Percentiles rank a stretch among this genome's conserved stretches.
Evolutionary conservation across 2,888 invertebrate genomes (phyloP).

Genomic region (Thereva unica): DNA sequence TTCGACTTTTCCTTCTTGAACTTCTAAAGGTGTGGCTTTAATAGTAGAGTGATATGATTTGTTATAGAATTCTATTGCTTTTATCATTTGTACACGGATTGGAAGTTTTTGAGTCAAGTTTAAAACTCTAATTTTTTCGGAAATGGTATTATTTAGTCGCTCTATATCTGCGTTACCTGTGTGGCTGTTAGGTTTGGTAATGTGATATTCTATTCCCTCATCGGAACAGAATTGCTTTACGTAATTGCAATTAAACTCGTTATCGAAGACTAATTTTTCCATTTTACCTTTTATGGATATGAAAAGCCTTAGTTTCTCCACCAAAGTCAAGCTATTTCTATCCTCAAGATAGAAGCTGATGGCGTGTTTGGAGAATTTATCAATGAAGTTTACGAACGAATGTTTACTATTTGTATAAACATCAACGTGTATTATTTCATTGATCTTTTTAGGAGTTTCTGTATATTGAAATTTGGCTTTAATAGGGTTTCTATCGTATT

Average conservation of each 20-base stretch:
- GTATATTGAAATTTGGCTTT: slow-evolving; percentile 26
- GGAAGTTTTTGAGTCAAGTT: too few relatives aligned
- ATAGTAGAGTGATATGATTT: too few relatives aligned
- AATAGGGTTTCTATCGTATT: slow-evolving; percentile 31
- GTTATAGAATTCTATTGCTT: too few relatives aligned
- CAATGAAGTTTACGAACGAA: slow-evolving; percentile 29
- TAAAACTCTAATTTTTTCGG: too few relatives aligned
- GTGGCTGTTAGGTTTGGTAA: slow-evolving; percentile 20
- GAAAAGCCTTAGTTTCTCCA: slow-evolving; percentile 21
- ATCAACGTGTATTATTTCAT: slow-evolving; percentile 30
- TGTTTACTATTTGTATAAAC: slow-evolving; percentile 22
- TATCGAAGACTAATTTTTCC: slow-evolving; percentile 2
- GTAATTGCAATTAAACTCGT: slow-evolving; percentile 5
- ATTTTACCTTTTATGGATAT: slow-evolving; percentile 13
- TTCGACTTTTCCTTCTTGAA: too few relatives aligned
- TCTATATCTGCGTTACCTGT: slow-evolving; percentile 5
- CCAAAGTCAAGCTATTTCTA: slow-evolving; percentile 7
- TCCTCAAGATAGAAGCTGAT: slow-evolving; percentile 21
- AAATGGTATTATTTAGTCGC: too few relatives aligned
- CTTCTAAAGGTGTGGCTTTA: too few relatives aligned
- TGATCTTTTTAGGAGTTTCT: slow-evolving; percentile 19
- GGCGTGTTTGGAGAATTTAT: slow-evolving; percentile 37
- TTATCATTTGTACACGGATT: too few relatives aligned
- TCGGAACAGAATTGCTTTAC: slow-evolving; percentile 8
- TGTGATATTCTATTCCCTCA: slow-evolving; percentile 7